These are phyloP conservation scores for Drosophila robusta DNA, from an alignment of 2,888 invertebrate species.

Conservation along the genomic window DNA sequence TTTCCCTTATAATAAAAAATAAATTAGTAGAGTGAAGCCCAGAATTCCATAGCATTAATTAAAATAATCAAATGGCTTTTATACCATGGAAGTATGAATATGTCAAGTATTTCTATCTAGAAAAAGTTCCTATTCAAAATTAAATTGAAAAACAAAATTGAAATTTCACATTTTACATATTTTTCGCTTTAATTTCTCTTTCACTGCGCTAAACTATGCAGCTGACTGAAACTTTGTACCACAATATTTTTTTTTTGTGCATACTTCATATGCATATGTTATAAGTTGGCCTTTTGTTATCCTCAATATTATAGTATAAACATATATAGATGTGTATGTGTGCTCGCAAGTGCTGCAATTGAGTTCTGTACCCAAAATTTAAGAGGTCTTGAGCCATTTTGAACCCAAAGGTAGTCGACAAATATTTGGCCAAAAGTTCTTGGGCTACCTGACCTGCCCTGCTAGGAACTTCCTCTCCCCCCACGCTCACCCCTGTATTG, in stretches of 20 bases:
- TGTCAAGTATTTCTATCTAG: neutral
- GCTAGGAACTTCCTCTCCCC: neutral
- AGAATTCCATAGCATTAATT: neutral
- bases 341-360: conserved; percentile 35
- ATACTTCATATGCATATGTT: conserved; percentile 22
- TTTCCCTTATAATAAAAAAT: no score
- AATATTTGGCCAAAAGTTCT: conserved; percentile 69
- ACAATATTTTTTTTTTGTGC: neutral
- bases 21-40: no score
- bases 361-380: conserved; percentile 31
- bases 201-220: neutral
- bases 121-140: neutral
- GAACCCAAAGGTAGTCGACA: conserved; percentile 52
- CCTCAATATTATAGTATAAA: neutral
- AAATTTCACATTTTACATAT: neutral
- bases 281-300: conserved; percentile 32
- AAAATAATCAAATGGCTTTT: neutral
- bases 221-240: neutral
- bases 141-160: neutral
- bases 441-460: conserved; percentile 18
- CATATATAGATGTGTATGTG: neutral
- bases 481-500: neutral
- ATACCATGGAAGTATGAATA: neutral
- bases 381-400: conserved; percentile 41
- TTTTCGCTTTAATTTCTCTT: neutral